Conservation (phyloP, 2,888 invertebrate genomes). For the Neelides folsomi region DNA sequence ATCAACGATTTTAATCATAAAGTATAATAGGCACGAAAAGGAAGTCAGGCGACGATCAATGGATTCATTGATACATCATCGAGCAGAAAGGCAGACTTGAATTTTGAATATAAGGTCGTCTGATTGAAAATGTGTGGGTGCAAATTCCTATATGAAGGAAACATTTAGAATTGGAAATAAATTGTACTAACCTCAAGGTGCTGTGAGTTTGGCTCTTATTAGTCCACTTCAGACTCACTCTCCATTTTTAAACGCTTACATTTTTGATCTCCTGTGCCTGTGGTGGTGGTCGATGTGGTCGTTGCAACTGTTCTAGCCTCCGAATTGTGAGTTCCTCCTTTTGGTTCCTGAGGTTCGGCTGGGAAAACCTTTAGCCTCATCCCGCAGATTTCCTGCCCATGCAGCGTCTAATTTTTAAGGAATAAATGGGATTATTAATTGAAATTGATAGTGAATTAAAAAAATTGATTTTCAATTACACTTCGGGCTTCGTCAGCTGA, state of each 20-base stretch:
- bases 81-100: too few species aligned
- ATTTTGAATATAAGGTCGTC: too few species aligned
- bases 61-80: too few species aligned
- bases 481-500: conserved; percentile 64
- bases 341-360: conserved; percentile 49
- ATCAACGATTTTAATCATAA: too few species aligned
- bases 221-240: conserved; percentile 8
- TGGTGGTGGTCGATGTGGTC: conserved; percentile 8
- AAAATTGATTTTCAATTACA: too few species aligned
- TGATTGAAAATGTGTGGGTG: too few species aligned
- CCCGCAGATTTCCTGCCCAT: conserved; percentile 78
- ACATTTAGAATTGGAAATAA: conserved; percentile 20
- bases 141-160: conserved; percentile 26
- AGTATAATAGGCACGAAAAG: too few species aligned
- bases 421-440: background rate
- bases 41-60: too few species aligned
- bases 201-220: conserved; percentile 1
- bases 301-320: conserved; percentile 14
- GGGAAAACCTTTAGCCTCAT: conserved; percentile 74
- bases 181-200: conserved; percentile 10
- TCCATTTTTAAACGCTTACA: conserved; percentile 34
- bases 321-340: conserved; percentile 23
- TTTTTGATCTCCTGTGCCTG: conserved; percentile 24
- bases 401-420: conserved; percentile 43
- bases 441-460: too few species aligned